These are phyloP conservation scores for Tychaedon coryphoeus DNA, from an alignment of 2,113 vertebrate species.

Conservation along the genomic window DNA sequence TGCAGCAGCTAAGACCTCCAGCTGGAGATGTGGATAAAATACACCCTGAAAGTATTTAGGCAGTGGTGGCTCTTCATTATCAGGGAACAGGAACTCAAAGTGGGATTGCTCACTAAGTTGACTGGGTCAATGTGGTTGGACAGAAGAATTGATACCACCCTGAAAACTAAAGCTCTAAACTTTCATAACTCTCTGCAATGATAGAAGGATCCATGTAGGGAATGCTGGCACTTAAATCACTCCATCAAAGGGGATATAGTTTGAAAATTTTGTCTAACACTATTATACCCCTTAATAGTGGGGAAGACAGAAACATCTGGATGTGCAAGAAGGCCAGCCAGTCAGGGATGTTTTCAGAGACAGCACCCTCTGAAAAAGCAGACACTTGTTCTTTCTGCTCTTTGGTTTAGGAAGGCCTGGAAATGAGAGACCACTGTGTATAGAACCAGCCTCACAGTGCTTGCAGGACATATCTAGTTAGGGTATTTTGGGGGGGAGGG, in stretches of 20 bases:
- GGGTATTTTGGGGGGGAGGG: rapidly evolving
- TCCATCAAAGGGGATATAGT: background rate
- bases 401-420: background rate
- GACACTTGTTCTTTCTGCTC: background rate
- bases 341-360: background rate
- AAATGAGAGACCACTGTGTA: background rate
- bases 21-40: background rate
- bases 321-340: background rate
- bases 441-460: background rate
- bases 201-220: background rate
- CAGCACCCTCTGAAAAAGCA: background rate
- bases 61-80: background rate
- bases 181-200: background rate
- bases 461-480: background rate
- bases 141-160: background rate
- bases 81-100: background rate
- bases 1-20: background rate
- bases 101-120: background rate
- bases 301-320: background rate
- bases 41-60: background rate
- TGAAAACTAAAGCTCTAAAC: background rate
- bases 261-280: background rate
- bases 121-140: background rate
- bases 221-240: background rate
- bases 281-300: background rate